Evolutionary conservation across 2,888 invertebrate genomes (phyloP).

Genomic region (Sesamia inferens): DNA sequence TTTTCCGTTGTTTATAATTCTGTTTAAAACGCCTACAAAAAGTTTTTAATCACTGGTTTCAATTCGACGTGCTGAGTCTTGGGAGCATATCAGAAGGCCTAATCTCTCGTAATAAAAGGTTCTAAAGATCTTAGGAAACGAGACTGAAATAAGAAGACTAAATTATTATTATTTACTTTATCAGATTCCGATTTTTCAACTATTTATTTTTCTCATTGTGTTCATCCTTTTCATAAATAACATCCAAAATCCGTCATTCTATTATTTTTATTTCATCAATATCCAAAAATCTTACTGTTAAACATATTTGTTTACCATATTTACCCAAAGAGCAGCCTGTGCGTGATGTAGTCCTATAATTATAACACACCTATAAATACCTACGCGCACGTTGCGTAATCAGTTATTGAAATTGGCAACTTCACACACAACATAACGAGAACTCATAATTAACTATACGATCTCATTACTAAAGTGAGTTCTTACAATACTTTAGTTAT

Average conservation of each 20-base stretch:
- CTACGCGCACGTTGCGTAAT: constrained; percentile 51
- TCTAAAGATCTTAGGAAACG: too few relatives aligned
- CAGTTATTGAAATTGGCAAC: constrained; percentile 59
- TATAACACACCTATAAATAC: constrained; percentile 55
- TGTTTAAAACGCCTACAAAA: background rate
- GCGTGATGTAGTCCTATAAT: constrained; percentile 42
- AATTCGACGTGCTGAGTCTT: background rate
- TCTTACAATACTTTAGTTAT: constrained; percentile 34
- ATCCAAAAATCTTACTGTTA: background rate
- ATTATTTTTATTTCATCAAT: background rate
- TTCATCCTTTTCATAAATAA: background rate
- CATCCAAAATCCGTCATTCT: background rate
- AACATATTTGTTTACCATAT: constrained; percentile 14
- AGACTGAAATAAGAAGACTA: too few relatives aligned
- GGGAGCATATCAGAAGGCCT: background rate
- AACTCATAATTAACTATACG: constrained; percentile 41
- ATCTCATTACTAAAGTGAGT: constrained; percentile 37
- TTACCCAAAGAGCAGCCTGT: constrained; percentile 20
- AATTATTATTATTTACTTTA: background rate
- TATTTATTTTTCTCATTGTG: background rate
- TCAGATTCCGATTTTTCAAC: background rate
- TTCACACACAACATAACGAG: constrained; percentile 39
- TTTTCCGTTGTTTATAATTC: background rate
- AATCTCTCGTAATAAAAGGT: too few relatives aligned
- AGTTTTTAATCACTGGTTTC: background rate